Evolutionary conservation across 2,888 invertebrate genomes (phyloP), one percentile per base, ranked within the genome.

Genomic region (Aplocera efformata): DNA sequence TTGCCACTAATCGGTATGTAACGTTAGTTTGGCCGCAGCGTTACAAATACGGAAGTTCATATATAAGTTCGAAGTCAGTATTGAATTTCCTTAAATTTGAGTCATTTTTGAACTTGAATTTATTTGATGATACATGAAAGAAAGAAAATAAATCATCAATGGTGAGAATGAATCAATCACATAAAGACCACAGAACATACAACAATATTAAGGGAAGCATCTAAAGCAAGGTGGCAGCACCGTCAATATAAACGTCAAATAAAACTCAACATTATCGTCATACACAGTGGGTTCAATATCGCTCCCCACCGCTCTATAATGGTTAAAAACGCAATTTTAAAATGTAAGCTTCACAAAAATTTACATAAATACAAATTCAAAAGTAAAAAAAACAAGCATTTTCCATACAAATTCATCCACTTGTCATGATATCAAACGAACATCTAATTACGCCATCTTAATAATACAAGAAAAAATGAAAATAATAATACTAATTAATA

Each of bases 361-460:
- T 59, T 72, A 81, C 73, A 79, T 65, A 67, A 74, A 64, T 45
- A 70, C 61, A 63, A 58, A 64, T 63, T 64, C 57, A 48, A 63
- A 64, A 60, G 58, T 63, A 66, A 70, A 68, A 68, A 63, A 52
- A 70, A 66, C 72, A 75, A 77, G 73, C 75, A 72, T 69, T 66
- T 63, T 62, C 53, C 65, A 68, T 69, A 77, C 64, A 74, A 69
- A 66, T 53, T 61, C 78, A 79, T 76, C 69, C 77, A 73, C 79
- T 82, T 85, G 86, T 85, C 88, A 86, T 84, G 85, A 76, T 79
- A 72, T 74, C 78, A 73, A 74, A 68, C 67, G 79, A 83, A 83
- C 80, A 81, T 77, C 83, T 83, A 78, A 78, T 72, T 79, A 85
- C 84, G 86, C 85, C 85, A 85, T 86, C 88, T 84, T 85, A 84